Evolutionary conservation across 2,888 invertebrate genomes (phyloP).

Genomic region (Dasysyrphus tricinctus): DNA sequence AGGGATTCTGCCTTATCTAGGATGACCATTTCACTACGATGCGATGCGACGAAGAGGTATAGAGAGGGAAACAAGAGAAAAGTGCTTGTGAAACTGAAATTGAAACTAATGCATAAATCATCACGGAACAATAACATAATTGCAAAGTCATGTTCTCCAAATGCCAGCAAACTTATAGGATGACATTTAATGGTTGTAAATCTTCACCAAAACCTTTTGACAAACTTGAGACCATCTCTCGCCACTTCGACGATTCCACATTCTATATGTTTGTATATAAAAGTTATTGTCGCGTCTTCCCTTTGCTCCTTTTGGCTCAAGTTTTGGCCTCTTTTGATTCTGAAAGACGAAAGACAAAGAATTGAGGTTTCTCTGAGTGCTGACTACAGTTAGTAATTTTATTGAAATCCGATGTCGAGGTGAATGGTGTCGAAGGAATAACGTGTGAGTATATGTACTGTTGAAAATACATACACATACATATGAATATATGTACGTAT

Average conservation of each 20-base stretch:
- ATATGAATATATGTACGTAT: no score
- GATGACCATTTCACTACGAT: conserved; percentile 32
- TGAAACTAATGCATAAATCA: conserved; percentile 75
- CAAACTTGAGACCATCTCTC: conserved; percentile 68
- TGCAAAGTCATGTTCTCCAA: conserved; percentile 73
- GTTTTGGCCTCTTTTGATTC: conserved; percentile 1
- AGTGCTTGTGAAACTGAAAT: conserved; percentile 67
- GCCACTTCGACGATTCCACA: conserved; percentile 62
- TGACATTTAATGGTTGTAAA: conserved; percentile 75
- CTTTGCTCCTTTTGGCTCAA: conserved; percentile 19
- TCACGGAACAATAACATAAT: conserved; percentile 74
- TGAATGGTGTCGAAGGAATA: conserved; percentile 66
- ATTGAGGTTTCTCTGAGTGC: conserved; percentile 33
- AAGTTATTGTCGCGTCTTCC: conserved; percentile 39
- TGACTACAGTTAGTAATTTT: conserved; percentile 55
- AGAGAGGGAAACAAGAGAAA: conserved; percentile 39
- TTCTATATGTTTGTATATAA: not conserved
- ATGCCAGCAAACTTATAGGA: conserved; percentile 72
- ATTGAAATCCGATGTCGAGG: conserved; percentile 66
- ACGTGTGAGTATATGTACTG: not conserved
- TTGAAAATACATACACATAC: not conserved
- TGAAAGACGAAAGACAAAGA: conserved; percentile 38
- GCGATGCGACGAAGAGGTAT: not conserved
- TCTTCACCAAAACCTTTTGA: conserved; percentile 71
- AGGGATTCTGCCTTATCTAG: conserved; percentile 50